Evolutionary conservation across 2,797 vertebrate genomes (phyloP).

Genomic region (Lophotriccus pileatus): DNA sequence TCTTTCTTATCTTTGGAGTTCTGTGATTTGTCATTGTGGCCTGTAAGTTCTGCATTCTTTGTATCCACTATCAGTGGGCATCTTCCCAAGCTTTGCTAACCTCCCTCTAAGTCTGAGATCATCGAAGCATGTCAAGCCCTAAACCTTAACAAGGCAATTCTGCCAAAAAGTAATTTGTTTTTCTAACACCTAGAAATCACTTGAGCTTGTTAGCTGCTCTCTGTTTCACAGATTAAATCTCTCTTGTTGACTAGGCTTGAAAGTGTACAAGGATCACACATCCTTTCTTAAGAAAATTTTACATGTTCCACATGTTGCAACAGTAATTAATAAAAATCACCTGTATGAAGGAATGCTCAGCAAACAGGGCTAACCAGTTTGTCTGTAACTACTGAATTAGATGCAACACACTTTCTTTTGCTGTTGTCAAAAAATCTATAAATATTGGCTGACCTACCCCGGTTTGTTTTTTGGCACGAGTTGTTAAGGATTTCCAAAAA

Average conservation of each 20-base stretch:
- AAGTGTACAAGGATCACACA: neutral
- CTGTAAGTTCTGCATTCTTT: neutral
- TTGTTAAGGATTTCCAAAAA: neutral
- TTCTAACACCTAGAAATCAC: neutral
- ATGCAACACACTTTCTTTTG: neutral
- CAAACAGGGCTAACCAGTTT: neutral
- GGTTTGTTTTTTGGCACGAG: neutral
- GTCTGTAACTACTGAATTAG: neutral
- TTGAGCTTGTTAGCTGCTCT: neutral
- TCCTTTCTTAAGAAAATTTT: neutral
- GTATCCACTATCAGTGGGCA: too few species aligned
- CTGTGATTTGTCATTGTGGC: neutral
- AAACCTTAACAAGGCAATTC: neutral
- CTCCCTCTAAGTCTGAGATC: neutral
- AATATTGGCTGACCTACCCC: constrained; percentile 1
- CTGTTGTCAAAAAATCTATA: neutral
- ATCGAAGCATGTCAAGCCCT: neutral
- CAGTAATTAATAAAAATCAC: constrained; percentile 31
- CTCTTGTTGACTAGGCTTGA: neutral
- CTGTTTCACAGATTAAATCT: neutral
- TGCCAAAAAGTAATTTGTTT: neutral
- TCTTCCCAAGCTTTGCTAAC: neutral
- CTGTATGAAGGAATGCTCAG: neutral
- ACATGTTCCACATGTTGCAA: neutral
- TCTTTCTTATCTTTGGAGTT: neutral